phyloP scores from a whole-genome alignment of 2,888 invertebrate genomes.

The Netelia inedita region DNA sequence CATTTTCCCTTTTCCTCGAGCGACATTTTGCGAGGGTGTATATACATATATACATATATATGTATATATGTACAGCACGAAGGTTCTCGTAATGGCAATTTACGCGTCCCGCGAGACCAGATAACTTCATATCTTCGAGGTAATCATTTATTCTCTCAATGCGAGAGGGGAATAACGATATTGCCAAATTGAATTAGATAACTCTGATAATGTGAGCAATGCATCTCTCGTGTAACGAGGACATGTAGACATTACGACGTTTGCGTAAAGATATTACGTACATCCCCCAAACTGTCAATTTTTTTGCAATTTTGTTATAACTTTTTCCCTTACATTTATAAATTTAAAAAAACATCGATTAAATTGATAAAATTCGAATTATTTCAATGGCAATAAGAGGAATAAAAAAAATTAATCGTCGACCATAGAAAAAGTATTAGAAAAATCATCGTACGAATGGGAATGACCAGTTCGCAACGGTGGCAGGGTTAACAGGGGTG shows the following conservation, averaged over 20 bases:
- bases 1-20: conserved; percentile 57
- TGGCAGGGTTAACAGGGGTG: conserved; percentile 62
- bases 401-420: conserved; percentile 36
- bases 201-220: conserved; percentile 76
- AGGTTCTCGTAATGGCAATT: conserved; percentile 82
- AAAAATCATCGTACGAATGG: conserved; percentile 53
- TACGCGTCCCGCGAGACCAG: conserved; percentile 84
- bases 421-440: conserved; percentile 42
- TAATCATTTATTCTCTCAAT: conserved; percentile 84
- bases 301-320: too few species aligned
- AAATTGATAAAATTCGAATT: not conserved
- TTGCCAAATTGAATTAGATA: conserved; percentile 85
- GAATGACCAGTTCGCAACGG: conserved; percentile 63
- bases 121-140: conserved; percentile 84
- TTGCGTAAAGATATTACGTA: too few species aligned
- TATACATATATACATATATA: conserved; percentile 13
- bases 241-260: conserved; percentile 1
- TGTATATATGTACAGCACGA: conserved; percentile 31
- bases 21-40: conserved; percentile 33
- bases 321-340: not conserved
- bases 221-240: conserved; percentile 74
- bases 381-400: conserved; percentile 1
- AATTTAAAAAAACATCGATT: not conserved
- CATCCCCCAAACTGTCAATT: too few species aligned
- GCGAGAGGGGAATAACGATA: conserved; percentile 77